phyloP scores from a whole-genome alignment of 2,797 vertebrate genomes.

The Selene dorsalis region DNA sequence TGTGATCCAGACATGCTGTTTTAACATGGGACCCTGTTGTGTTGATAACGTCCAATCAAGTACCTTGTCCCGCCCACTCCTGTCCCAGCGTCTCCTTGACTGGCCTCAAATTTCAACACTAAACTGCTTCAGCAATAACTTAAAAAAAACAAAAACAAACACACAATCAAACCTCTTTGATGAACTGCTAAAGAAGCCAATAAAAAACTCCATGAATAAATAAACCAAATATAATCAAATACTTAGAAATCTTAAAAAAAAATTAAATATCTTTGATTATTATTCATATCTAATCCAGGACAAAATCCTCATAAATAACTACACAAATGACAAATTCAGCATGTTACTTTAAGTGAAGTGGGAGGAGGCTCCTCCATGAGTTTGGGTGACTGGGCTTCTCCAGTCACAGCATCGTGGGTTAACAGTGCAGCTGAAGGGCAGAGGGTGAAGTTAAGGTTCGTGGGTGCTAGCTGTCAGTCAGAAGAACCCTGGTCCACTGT shows the following conservation, averaged over 20 bases:
- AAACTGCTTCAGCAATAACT: conserved; percentile 66
- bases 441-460: conserved; percentile 79
- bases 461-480: conserved; percentile 70
- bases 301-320: conserved; percentile 74
- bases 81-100: conserved; percentile 9
- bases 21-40: conserved; percentile 14
- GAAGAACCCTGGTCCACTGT: conserved; percentile 59
- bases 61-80: conserved; percentile 12
- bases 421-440: conserved; percentile 61
- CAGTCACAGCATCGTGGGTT: conserved; percentile 15
- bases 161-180: conserved; percentile 59
- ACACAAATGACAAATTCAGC: conserved; percentile 50
- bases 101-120: conserved; percentile 20
- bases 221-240: conserved; percentile 77
- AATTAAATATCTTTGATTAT: conserved; percentile 82
- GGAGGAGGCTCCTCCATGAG: background rate
- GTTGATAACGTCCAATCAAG: conserved; percentile 16
- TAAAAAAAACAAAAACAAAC: conserved; percentile 44
- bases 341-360: conserved; percentile 19
- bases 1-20: background rate
- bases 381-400: background rate
- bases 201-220: conserved; percentile 75
- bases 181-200: conserved; percentile 42
- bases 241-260: conserved; percentile 71
- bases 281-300: conserved; percentile 65